Evolutionary conservation across 2,113 vertebrate genomes (phyloP), one percentile per base, ranked within the genome.

Genomic region (Cochlearius cochlearius): DNA sequence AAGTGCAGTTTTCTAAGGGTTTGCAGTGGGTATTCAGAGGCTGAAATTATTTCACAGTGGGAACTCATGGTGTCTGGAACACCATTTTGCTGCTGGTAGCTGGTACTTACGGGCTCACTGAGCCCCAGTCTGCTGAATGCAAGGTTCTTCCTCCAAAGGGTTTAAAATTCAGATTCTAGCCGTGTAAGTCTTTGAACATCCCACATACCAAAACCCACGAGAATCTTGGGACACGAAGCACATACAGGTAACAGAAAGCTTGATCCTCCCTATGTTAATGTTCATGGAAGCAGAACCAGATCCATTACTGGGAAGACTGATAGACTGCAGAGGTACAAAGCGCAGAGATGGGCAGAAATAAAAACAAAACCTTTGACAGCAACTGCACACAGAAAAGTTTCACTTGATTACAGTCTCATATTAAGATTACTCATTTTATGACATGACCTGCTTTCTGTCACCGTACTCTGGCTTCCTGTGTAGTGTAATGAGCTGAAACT

Each of bases 371-470:
- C 30, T 94, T 74, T 94, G 73, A 84, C 76, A 90, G 86, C 59
- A 88, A 74, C 34, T 49, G 41, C 76, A 86, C 15, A 25, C 27
- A 43, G 72, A 67, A 58, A 96, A 88, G 53, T 79, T 78, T 88
- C 72, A 86, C 67, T 86, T 92, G 86, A 86, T 95, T 93, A 86
- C 39, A 75, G 43, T 91, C 60, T 93, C 25, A 29, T 36, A 67
- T 76, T 74, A 88, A 88, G 79, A 90, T 88, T 92, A 92, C 79
- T 96, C 82, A 81, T 95, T 97, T 88, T 92, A 92, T 74, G 71
- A 88, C 75, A 77, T 25, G 81, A 89, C 58, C 91, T 96, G 92
- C 73, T 95, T 96, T 94, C 79, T 89, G 79, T 96, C 92, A 96
- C 73, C 10, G 1, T 72, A n/a, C 8, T 69, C 68, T 0, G 0